Evolutionary conservation across 2,888 invertebrate species (phyloP).

Genomic region (Lasioglossum calceatum): DNA sequence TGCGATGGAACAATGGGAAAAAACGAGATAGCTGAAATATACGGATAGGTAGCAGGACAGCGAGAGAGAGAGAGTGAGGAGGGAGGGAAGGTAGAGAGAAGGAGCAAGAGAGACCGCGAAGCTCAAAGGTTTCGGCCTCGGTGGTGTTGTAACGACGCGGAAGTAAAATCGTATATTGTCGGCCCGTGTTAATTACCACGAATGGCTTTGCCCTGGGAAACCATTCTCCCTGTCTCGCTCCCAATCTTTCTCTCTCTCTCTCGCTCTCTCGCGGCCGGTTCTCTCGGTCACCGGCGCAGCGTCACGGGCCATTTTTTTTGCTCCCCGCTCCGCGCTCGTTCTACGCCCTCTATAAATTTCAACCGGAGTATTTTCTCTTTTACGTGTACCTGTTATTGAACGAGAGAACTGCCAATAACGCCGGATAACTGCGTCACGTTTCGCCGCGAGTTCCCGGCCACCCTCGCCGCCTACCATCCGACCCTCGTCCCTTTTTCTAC

Average conservation of each 20-base stretch:
- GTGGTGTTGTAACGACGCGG: constrained; percentile 57
- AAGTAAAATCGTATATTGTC: constrained; percentile 65
- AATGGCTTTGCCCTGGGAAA: constrained; percentile 60
- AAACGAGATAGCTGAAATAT: not conserved
- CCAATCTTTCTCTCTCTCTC: not conserved
- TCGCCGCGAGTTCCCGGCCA: constrained; percentile 63
- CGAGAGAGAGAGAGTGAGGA: not conserved
- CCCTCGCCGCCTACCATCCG: constrained; percentile 3
- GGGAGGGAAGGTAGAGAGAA: not conserved
- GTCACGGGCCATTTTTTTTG: constrained; percentile 48
- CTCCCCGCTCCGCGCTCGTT: constrained; percentile 20
- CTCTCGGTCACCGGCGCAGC: constrained; percentile 30
- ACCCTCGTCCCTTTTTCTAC: not conserved
- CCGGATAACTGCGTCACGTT: constrained; percentile 79
- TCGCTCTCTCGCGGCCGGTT: not conserved
- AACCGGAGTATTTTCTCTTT: constrained; percentile 69
- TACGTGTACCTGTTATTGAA: constrained; percentile 79
- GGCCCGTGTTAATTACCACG: constrained; percentile 61
- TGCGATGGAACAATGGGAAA: not conserved
- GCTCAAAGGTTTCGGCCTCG: constrained; percentile 56
- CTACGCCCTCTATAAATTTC: constrained; percentile 72
- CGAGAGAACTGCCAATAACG: constrained; percentile 81
- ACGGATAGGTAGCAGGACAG: not conserved
- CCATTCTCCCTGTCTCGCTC: constrained; percentile 6
- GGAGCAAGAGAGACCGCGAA: constrained; percentile 6